phyloP scores from a whole-genome alignment of 2,888 invertebrate genomes.

The Apamea monoglypha region DNA sequence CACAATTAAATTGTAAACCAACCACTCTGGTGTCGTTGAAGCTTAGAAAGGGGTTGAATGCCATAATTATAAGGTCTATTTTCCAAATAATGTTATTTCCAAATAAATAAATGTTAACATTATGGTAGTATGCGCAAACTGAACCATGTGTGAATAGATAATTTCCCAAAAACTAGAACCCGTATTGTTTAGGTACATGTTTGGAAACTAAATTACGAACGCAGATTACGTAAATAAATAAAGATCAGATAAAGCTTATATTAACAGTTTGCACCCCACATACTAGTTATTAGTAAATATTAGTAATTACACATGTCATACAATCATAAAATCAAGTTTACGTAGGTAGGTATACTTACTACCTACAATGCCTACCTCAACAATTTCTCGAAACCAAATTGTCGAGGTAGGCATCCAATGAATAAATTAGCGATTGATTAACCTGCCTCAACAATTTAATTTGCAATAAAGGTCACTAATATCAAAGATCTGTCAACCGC shows the following conservation, averaged over 20 bases:
- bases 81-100: not conserved
- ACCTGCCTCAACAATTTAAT: not conserved
- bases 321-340: no score
- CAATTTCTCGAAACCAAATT: not conserved
- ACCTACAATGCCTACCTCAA: not conserved
- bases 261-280: no score
- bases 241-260: not conserved
- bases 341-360: not conserved
- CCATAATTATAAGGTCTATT: not conserved
- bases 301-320: no score
- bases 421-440: not conserved
- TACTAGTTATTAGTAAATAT: no score
- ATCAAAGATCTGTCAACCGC: not conserved
- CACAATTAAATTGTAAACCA: not conserved
- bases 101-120: not conserved
- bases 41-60: not conserved
- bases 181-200: not conserved
- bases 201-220: not conserved
- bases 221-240: not conserved
- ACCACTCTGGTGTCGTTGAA: not conserved
- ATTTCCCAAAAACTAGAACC: not conserved
- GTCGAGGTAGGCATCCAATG: not conserved
- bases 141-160: not conserved
- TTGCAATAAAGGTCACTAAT: not conserved
- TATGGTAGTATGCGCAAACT: not conserved